Conservation (phyloP, 2,888 invertebrate genomes). For the Rutpela maculata region DNA sequence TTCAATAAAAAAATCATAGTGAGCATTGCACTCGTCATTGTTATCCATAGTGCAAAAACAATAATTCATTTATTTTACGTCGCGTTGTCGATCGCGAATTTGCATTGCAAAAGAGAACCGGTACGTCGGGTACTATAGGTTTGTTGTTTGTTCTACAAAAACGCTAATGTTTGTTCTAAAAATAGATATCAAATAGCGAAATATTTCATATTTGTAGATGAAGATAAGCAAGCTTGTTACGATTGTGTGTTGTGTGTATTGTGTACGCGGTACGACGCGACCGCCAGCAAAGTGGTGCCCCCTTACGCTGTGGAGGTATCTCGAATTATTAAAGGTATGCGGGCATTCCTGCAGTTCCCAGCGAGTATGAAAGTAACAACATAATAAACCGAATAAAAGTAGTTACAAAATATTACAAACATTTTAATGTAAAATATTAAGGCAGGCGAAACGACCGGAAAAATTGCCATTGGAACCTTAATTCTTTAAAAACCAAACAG, state of each 20-base stretch:
- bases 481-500: too few relatives aligned
- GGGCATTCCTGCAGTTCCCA: conserved; percentile 31
- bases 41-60: not conserved
- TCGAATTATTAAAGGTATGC: conserved; percentile 48
- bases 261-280: conserved; percentile 13
- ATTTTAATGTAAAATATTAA: too few relatives aligned
- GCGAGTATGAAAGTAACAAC: conserved; percentile 36
- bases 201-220: not conserved
- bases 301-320: conserved; percentile 58
- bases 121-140: conserved; percentile 59
- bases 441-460: too few relatives aligned
- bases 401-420: too few relatives aligned
- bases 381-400: not conserved
- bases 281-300: conserved; percentile 59
- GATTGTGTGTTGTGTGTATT: too few relatives aligned
- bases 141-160: conserved; percentile 35
- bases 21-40: not conserved
- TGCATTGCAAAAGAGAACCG: conserved; percentile 61
- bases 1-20: not conserved
- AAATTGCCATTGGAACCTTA: too few relatives aligned
- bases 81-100: not conserved
- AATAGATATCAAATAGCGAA: conserved; percentile 60
- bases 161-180: conserved; percentile 64
- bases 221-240: conserved; percentile 41
- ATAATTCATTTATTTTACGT: not conserved